Evolutionary conservation across 2,797 vertebrate genomes (phyloP), one percentile per base, ranked within the genome.

Genomic region (Micropoecilia bifurca): DNA sequence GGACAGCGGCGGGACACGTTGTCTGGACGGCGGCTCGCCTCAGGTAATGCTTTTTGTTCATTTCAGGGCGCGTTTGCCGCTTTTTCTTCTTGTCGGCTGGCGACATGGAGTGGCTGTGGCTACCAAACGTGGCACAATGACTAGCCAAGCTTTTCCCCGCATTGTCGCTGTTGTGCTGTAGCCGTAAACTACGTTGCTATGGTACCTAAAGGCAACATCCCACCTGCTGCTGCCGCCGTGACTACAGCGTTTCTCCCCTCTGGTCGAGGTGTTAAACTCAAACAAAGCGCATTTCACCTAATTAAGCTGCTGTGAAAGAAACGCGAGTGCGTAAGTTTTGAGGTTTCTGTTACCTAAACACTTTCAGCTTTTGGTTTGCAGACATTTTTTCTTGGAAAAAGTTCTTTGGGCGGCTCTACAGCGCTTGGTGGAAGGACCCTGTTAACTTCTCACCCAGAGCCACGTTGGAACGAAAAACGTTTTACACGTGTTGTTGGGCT

Each of bases 111-210:
- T 87, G 48, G 85, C 88, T 3, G 48, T 80, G 87, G 83, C 79
- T 72, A 83, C 78, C 61, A 47, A 61, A 18, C 82, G 53, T 47
- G 25, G 74, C 74, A 76, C 72, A 77, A 73, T 61, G 88, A 87
- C 80, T 77, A 80, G 89, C 86, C 22, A 30, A 30, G 83, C 83
- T n/a, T 83, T 57, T 55, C 53, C 73, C 63, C 48, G 86, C 85
- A 71, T 80, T n/a, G 83, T 76, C 45, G 83, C 83, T 39, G 84
- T 50, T 77, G 83, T 83, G 30, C 82, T 75, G 87, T 81, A 75
- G 91, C 89, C 90, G 76, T 89, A 88, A 91, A 92, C 84, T 89
- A 92, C 87, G 94, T 95, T 95, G 94, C 93, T 91, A 94, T 94
- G 93, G 89, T 8, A 80, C 79, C 84, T 88, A 75, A 84, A 61